These are phyloP conservation scores for Pimpla rufipes DNA, from an alignment of 2,888 invertebrate genomes.

Conservation along the genomic window DNA sequence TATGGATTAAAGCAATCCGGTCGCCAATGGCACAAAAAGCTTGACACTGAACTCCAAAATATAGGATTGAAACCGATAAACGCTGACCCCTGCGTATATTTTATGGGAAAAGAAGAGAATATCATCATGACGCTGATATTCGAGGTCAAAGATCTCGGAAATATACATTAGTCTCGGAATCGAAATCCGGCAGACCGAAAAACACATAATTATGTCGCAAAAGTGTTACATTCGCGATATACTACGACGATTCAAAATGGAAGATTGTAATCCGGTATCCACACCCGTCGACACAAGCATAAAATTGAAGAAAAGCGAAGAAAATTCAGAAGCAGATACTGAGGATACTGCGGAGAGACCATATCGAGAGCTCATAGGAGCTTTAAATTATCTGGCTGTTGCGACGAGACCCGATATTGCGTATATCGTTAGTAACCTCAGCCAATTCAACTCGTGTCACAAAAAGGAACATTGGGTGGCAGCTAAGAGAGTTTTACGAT, in stretches of 20 bases:
- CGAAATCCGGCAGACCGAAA: no score
- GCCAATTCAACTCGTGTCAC: background rate
- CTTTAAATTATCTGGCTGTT: constrained; percentile 23
- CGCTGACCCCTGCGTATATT: background rate
- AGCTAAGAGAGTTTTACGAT: background rate
- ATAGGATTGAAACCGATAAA: constrained; percentile 1
- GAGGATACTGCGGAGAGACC: constrained; percentile 9
- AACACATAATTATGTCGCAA: no score
- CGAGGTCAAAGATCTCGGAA: no score
- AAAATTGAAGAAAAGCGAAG: background rate
- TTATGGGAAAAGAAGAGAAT: background rate
- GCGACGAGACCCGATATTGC: constrained; percentile 37
- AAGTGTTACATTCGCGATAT: no score
- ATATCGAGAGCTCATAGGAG: background rate
- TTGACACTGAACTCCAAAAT: background rate
- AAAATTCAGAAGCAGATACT: background rate
- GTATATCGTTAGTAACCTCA: background rate
- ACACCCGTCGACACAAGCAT: no score
- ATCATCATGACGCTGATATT: background rate
- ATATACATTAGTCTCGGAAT: no score
- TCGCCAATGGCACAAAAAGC: background rate
- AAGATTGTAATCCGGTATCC: no score
- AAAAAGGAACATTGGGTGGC: constrained; percentile 2
- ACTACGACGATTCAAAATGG: no score
- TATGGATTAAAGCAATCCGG: background rate